These are phyloP conservation scores for Chloroclystis v-ata DNA, from an alignment of 2,888 invertebrate genomes.

Conservation along the genomic window DNA sequence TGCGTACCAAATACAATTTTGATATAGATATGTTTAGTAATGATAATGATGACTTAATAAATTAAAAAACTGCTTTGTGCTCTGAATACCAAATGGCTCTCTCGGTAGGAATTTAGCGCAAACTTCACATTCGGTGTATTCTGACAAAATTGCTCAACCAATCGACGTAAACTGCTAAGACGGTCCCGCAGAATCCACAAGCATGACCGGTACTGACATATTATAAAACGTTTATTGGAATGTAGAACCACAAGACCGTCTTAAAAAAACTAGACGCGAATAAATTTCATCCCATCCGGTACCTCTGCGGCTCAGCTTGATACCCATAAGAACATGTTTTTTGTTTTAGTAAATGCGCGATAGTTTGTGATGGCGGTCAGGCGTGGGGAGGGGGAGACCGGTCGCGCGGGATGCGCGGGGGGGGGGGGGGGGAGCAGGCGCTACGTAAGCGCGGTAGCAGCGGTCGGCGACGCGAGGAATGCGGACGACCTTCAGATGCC, in stretches of 20 bases:
- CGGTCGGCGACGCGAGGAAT: conserved; percentile 77
- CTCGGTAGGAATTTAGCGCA: no score
- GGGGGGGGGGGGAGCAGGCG: conserved; percentile 52
- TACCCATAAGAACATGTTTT: conserved; percentile 74
- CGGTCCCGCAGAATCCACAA: conserved; percentile 13
- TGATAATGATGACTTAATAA: no score
- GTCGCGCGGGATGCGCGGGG: conserved; percentile 46
- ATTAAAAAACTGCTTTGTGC: no score
- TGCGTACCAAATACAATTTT: no score
- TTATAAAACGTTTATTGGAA: conserved; percentile 59
- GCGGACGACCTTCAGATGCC: conserved; percentile 79
- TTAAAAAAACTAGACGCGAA: conserved; percentile 72
- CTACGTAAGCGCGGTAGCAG: conserved; percentile 79
- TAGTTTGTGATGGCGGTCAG: conserved; percentile 69
- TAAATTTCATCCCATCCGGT: conserved; percentile 76
- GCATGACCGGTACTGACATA: conserved; percentile 31
- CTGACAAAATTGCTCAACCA: neutral
- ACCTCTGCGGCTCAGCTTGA: conserved; percentile 71
- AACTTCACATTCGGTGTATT: no score
- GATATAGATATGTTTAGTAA: no score
- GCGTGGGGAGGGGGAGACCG: conserved; percentile 57
- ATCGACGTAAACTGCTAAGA: conserved; percentile 4
- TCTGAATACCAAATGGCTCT: no score
- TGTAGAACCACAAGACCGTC: conserved; percentile 60
- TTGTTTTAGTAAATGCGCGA: conserved; percentile 74